Evolutionary conservation across 2,113 vertebrate genomes (phyloP), one percentile per base, ranked within the genome.

Genomic region (Nematolebias whitei): DNA sequence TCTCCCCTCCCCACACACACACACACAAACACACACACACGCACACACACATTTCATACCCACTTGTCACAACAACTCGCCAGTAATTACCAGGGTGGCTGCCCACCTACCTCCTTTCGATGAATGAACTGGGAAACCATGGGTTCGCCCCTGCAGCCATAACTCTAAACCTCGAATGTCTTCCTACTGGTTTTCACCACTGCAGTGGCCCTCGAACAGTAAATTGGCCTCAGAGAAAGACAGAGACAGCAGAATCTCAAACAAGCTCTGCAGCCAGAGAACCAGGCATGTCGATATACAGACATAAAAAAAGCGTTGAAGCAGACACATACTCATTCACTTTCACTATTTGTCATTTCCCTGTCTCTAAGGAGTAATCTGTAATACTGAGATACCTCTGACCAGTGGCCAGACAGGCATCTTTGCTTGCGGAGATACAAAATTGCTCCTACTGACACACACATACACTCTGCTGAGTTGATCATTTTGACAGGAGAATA

Each of bases 41-140:
- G 55, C 66, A 67, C 76, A 70, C 51, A 66, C 39, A 39, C 22
- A 1, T 58, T 74, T 67, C 75, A 62, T 74, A 74, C 49, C 15
- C 69, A 75, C 85, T 86, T 92, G 88, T 92, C 89, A 92, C 92
- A 94, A 91, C 85, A 90, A 85, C 90, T 92, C 90, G 85, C 80
- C 82, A 89, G 93, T 90, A 94, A 93, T 93, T 92, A 93, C 90
- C 87, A 87, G 47, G 87, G 87, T 85, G 84, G 85, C 84, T 76
- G 71, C 85, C 84, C 87, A 90, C 86, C 87, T 89, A 88, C 90
- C 87, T 83, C 71, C 83, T 79, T 89, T 78, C 84, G 90, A 93
- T 86, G 91, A 90, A 92, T 92, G 86, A 90, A 80, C 80, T 70
- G 51, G 80, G 82, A 82, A 76, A 82, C 80, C 88, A 86, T 82